A percentile compares a stretch with the other conserved stretches of the same genome.
phyloP scores from a whole-genome alignment of 2,888 invertebrate species.

The Cheiracanthium punctorium region DNA sequence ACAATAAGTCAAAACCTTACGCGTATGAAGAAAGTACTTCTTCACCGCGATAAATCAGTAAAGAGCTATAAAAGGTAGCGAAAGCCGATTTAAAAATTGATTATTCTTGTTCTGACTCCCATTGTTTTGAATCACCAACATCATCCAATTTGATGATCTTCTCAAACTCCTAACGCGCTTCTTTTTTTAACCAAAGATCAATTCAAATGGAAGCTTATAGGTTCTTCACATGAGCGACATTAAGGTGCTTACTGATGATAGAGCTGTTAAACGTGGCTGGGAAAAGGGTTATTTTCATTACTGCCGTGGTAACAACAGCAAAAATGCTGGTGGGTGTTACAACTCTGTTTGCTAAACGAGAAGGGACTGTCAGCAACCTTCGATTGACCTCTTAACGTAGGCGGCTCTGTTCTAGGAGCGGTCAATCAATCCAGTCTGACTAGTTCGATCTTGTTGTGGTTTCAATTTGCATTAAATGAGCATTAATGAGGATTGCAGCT shows the following conservation, averaged over 20 bases:
- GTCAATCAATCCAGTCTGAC: slow-evolving; percentile 29
- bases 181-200: background rate
- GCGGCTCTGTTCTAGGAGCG: slow-evolving; percentile 28
- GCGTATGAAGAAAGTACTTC: background rate
- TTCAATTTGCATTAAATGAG: background rate
- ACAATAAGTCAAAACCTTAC: background rate
- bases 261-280: no score
- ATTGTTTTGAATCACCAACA: background rate
- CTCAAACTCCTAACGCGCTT: background rate
- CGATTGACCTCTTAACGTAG: slow-evolving; percentile 7
- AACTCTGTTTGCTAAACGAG: background rate
- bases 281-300: background rate
- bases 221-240: slow-evolving; percentile 31
- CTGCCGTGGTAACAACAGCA: background rate
- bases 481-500: no score
- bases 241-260: slow-evolving; percentile 5
- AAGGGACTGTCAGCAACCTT: slow-evolving; percentile 1
- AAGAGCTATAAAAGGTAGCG: background rate
- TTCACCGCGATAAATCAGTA: background rate
- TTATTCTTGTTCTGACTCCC: background rate
- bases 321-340: background rate
- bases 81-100: background rate
- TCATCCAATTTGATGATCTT: background rate
- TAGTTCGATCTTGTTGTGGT: background rate
- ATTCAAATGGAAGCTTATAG: slow-evolving; percentile 7